phyloP scores from a whole-genome alignment of 2,113 vertebrate genomes.

The Aptenodytes forsteri region DNA sequence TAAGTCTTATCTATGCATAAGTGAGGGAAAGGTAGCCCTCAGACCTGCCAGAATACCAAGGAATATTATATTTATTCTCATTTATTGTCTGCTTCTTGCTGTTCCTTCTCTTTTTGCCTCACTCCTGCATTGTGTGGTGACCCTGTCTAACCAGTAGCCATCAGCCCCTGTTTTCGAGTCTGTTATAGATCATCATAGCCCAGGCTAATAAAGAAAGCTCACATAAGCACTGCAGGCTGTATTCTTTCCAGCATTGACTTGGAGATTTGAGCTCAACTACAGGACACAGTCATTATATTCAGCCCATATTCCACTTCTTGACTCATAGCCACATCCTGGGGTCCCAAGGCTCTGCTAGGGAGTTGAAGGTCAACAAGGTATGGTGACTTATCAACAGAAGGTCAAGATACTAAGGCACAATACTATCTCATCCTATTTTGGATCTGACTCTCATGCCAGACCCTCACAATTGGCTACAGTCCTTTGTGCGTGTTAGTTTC shows the following conservation, averaged over 20 bases:
- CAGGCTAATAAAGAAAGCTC: slow-evolving; percentile 63
- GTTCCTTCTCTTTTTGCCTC: slow-evolving; percentile 27
- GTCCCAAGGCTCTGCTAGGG: not conserved
- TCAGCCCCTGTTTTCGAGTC: not conserved
- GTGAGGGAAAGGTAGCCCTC: not conserved
- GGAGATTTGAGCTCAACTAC: not conserved
- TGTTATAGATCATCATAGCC: slow-evolving; percentile 44
- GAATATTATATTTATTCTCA: slow-evolving; percentile 1
- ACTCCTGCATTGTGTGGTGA: not conserved
- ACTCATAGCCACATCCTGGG: not conserved
- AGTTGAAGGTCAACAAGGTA: not conserved
- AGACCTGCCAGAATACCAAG: not conserved
- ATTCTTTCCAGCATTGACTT: not conserved
- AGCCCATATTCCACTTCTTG: not conserved
- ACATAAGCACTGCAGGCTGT: not conserved
- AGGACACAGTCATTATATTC: not conserved
- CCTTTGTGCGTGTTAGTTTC: not conserved
- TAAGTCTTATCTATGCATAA: slow-evolving; percentile 1
- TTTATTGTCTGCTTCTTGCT: slow-evolving; percentile 34
- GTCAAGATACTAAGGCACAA: not conserved
- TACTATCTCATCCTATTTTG: not conserved
- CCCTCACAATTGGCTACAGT: too few relatives aligned
- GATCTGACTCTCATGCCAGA: not conserved
- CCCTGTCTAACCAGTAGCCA: not conserved
- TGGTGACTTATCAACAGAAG: not conserved